Conservation (phyloP, 1,140 invertebrate genomes). For the Pissodes strobi region DNA sequence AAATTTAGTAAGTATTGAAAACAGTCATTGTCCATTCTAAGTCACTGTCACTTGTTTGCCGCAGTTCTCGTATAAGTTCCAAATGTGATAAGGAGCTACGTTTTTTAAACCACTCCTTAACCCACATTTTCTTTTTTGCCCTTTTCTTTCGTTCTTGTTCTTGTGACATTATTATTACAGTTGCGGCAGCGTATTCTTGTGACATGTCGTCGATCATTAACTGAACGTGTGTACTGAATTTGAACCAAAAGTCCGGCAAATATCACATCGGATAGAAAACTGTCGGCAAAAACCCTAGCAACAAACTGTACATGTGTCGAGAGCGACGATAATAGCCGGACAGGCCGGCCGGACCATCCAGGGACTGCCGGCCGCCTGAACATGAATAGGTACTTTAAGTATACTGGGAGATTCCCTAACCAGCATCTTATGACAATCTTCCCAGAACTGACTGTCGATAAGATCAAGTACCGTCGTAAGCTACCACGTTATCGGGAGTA, state of each 20-base stretch:
- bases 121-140: not conserved
- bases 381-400: slow-evolving; percentile 1
- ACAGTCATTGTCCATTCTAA: not conserved
- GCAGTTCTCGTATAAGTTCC: not conserved
- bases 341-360: not conserved
- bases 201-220: too few species aligned
- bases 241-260: too few species aligned
- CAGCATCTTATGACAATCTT: too few species aligned
- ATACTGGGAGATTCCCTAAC: too few species aligned
- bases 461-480: too few species aligned
- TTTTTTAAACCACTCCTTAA: not conserved
- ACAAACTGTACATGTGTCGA: not conserved
- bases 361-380: too few species aligned
- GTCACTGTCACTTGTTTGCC: not conserved
- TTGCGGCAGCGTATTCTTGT: too few species aligned
- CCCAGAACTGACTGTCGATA: too few species aligned
- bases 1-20: not conserved
- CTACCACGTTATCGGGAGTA: too few species aligned
- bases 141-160: not conserved
- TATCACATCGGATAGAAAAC: too few species aligned
- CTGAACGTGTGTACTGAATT: not conserved
- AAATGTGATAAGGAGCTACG: not conserved
- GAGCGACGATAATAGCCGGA: not conserved
- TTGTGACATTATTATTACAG: not conserved
- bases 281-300: too few species aligned